Percentiles rank a stretch among this genome's conserved stretches.
phyloP scores from a whole-genome alignment of 2,797 vertebrate genomes.

The Pantherophis vulpinus region DNA sequence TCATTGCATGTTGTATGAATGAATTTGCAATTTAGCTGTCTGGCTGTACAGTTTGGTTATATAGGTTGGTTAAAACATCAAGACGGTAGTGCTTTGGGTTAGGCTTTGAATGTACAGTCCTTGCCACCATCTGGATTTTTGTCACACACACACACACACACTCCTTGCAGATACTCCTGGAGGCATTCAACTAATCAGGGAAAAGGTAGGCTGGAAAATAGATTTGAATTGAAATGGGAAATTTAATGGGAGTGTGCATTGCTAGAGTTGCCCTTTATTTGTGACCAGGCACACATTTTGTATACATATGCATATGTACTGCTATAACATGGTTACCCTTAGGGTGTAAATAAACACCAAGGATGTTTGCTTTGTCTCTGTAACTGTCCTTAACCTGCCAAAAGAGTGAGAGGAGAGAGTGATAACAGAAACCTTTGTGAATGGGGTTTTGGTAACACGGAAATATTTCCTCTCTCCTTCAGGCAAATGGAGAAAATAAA shows the following conservation, averaged over 20 bases:
- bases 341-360: background rate
- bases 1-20: background rate
- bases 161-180: background rate
- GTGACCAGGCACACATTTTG: background rate
- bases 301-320: background rate
- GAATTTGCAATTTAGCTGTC: background rate
- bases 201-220: background rate
- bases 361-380: background rate
- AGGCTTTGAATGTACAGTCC: background rate
- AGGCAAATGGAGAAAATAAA: background rate
- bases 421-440: background rate
- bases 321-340: background rate
- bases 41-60: background rate
- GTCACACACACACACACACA: background rate
- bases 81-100: background rate
- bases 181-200: background rate
- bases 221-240: background rate
- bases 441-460: background rate
- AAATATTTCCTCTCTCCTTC: background rate
- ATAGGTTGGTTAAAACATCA: background rate
- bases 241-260: background rate
- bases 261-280: background rate
- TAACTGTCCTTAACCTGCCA: background rate
- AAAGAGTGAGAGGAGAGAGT: background rate
- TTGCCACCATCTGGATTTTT: background rate